Percentiles rank a stretch among this genome's conserved stretches.
Conservation (phyloP, 2,113 vertebrate species). For the Columbina picui region DNA sequence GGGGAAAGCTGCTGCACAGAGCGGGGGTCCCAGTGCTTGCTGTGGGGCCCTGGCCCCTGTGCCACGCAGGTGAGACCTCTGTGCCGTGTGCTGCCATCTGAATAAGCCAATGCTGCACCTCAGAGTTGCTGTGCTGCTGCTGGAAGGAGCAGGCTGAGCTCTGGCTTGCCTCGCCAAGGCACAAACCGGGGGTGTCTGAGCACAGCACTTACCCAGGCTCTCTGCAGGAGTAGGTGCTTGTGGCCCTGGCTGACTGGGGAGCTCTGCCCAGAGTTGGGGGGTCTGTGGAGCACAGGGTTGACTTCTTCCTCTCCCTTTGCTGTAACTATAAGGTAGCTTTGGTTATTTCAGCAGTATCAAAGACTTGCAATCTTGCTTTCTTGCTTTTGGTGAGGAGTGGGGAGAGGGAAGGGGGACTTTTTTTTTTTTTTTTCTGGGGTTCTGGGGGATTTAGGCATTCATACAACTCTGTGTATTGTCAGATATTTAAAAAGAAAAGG, state of each 20-base stretch:
- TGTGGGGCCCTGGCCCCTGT: accelerated
- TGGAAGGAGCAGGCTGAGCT: not conserved
- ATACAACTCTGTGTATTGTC: not conserved
- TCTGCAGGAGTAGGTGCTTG: not conserved
- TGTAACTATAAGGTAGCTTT: not conserved
- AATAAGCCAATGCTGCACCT: not conserved
- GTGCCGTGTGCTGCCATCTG: accelerated
- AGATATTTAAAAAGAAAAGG: not conserved
- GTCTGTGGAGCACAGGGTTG: not conserved
- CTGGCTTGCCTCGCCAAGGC: not conserved
- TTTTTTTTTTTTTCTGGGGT: not conserved
- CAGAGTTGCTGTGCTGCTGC: not conserved
- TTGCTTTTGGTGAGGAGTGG: too few species aligned
- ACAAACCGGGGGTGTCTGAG: too few species aligned
- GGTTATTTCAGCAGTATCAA: not conserved
- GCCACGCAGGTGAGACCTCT: not conserved
- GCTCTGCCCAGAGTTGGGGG: not conserved
- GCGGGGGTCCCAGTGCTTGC: not conserved
- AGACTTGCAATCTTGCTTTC: not conserved
- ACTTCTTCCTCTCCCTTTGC: not conserved
- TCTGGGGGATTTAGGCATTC: not conserved
- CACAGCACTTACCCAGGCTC: too few species aligned
- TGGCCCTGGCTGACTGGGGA: accelerated
- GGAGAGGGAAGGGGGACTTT: too few species aligned
- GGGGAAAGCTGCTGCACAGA: not conserved